phyloP scores from a whole-genome alignment of 2,797 vertebrate species.

The Melanotaenia trifasciata region DNA sequence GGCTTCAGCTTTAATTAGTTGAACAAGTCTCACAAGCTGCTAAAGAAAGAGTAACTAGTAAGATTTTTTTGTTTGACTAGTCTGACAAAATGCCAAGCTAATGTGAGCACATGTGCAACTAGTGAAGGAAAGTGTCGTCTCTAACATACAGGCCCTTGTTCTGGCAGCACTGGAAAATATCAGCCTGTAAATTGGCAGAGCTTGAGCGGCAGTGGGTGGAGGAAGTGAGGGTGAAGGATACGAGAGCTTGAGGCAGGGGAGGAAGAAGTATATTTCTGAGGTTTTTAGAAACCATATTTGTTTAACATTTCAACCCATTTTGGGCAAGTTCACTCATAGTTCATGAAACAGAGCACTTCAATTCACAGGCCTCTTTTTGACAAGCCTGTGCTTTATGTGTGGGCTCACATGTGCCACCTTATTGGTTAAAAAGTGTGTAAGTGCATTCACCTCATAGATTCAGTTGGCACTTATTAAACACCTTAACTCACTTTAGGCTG shows the following conservation, averaged over 20 bases:
- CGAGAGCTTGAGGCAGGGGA: constrained; percentile 15
- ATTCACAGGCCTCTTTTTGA: constrained; percentile 62
- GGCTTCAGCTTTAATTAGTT: too few species aligned
- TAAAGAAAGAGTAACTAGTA: too few species aligned
- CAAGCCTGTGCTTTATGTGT: constrained; percentile 57
- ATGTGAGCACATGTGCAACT: too few species aligned
- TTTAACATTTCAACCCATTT: constrained; percentile 73
- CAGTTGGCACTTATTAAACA: too few species aligned
- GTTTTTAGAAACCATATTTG: constrained; percentile 73
- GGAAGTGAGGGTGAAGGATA: constrained; percentile 14
- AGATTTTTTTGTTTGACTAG: too few species aligned
- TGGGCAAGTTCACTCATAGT: constrained; percentile 78
- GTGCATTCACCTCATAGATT: constrained; percentile 10
- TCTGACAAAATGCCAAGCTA: too few species aligned
- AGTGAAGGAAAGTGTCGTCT: too few species aligned
- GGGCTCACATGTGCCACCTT: too few species aligned
- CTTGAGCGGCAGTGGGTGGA: constrained; percentile 69
- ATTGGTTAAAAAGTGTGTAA: neutral
- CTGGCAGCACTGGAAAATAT: constrained; percentile 70
- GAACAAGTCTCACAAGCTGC: too few species aligned
- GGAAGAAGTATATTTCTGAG: constrained; percentile 69
- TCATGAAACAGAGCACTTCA: constrained; percentile 75
- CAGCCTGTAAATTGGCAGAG: constrained; percentile 70
- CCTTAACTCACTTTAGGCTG: too few species aligned
- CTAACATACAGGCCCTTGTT: constrained; percentile 56